A percentile compares a stretch with the other conserved stretches of the same genome.
phyloP scores from a whole-genome alignment of 2,113 vertebrate genomes.

The Pholis gunnellus region DNA sequence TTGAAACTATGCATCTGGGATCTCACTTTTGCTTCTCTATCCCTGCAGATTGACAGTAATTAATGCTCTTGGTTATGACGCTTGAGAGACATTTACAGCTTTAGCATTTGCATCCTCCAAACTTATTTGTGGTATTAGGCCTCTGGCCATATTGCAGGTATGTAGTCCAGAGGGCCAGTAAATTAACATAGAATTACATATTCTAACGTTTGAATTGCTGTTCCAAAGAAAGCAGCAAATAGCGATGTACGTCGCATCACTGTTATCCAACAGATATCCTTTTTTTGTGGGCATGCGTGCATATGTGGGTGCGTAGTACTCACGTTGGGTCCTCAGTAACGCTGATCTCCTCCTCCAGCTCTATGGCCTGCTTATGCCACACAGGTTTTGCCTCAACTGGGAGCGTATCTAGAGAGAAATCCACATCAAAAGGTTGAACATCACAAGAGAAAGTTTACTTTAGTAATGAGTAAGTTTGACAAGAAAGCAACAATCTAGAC shows the following conservation, averaged over 20 bases:
- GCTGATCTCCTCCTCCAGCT: conserved; percentile 89
- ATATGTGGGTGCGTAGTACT: conserved; percentile 74
- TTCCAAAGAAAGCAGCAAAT: background rate
- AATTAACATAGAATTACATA: background rate
- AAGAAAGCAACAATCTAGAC: background rate
- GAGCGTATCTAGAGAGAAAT: conserved; percentile 87
- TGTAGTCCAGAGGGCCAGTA: background rate
- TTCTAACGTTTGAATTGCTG: background rate
- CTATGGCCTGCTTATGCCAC: conserved; percentile 97
- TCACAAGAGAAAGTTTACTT: background rate
- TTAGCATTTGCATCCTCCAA: conserved; percentile 34
- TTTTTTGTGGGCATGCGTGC: background rate
- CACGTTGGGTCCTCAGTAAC: conserved; percentile 94
- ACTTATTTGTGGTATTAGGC: conserved; percentile 35
- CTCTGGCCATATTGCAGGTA: background rate
- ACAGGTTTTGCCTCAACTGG: conserved; percentile 94
- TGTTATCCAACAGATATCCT: background rate
- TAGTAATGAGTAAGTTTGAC: background rate
- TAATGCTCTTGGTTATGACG: conserved; percentile 48
- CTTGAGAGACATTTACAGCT: conserved; percentile 37
- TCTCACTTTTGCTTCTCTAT: conserved; percentile 33
- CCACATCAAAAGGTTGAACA: background rate
- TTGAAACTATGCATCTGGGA: conserved; percentile 34
- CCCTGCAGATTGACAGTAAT: conserved; percentile 48
- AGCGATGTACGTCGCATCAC: background rate